These are phyloP conservation scores for Psittacula echo DNA, from an alignment of 2,797 vertebrate species.

Conservation along the genomic window DNA sequence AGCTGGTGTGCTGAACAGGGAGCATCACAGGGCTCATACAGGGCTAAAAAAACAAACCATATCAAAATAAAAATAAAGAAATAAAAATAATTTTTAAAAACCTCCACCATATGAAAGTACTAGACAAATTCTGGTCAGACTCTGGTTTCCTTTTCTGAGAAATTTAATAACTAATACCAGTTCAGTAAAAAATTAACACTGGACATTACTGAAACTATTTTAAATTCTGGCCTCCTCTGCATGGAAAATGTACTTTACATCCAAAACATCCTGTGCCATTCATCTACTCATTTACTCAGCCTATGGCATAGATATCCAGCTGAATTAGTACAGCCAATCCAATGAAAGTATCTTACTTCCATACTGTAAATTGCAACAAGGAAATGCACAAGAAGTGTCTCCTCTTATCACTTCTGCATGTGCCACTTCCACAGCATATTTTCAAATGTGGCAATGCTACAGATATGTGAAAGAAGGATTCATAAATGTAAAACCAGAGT, in stretches of 20 bases:
- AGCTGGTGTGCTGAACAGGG: background rate
- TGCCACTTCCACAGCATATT: background rate
- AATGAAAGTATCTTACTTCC: background rate
- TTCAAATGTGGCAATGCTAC: background rate
- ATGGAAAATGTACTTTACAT: conserved; percentile 7
- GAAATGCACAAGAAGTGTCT: background rate
- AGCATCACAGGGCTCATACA: background rate
- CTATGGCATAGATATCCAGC: background rate
- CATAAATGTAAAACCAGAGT: background rate
- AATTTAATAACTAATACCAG: background rate
- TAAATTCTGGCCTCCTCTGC: conserved; percentile 17
- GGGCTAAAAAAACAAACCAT: background rate
- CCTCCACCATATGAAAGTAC: background rate
- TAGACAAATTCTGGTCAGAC: background rate
- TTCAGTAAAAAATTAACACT: background rate
- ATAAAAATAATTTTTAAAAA: background rate
- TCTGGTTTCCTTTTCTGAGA: background rate
- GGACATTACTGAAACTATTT: conserved; percentile 32
- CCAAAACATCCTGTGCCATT: conserved; percentile 12
- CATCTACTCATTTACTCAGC: conserved; percentile 38
- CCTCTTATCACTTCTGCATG: background rate
- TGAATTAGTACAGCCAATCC: background rate
- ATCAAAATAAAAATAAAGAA: background rate
- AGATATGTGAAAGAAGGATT: background rate
- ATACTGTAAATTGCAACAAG: background rate